Evolutionary conservation across 2,888 invertebrate genomes (phyloP), one percentile per base, ranked within the genome.

Genomic region (Pterostichus madidus): DNA sequence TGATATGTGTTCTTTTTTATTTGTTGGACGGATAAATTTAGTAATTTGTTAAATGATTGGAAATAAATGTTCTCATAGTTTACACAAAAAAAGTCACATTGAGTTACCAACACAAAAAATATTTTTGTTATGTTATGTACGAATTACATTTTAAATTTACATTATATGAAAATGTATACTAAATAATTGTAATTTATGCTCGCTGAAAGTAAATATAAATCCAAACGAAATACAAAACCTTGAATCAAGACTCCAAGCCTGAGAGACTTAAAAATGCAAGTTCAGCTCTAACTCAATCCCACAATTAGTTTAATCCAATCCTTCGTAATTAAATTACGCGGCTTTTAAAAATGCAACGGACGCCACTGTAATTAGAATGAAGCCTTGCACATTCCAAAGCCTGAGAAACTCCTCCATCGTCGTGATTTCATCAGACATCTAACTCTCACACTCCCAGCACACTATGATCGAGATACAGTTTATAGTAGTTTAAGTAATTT

Each of bases 331-430:
- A 64, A 32, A 32, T 64, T 39, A 39, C 5, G 39, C 5, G 39
- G 5, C 39, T 32, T 31, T n/a, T 61, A 68, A 68, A 61, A 44
- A 39, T 71, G 44, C 7, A 44, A 44, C 17, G 17, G 15, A 44
- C 68, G 15, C 17, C 68, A 71, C 7, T 44, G 39, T 44, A 71
- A 71, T 71, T 71, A 71, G 44, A 71, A 35, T 39, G 39, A 68
- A 68, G 35, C 64, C 44, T 71, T 44, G 68, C 44, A 17, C 68
- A 71, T 71, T 71, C 68, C 68, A 17, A 15, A 44, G 68, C 68
- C 44, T 71, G 68, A 71, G 68, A 71, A 56, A 71, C 68, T 32
- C n/a, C 13, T 61, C n/a, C 17, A 13, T 49, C 13, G 49, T 2
- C n/a, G 61, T n/a, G 10, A 44, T 71, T 71, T 44, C 44, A 71